Conservation (phyloP, 2,888 invertebrate species). For the Muscina levida region DNA sequence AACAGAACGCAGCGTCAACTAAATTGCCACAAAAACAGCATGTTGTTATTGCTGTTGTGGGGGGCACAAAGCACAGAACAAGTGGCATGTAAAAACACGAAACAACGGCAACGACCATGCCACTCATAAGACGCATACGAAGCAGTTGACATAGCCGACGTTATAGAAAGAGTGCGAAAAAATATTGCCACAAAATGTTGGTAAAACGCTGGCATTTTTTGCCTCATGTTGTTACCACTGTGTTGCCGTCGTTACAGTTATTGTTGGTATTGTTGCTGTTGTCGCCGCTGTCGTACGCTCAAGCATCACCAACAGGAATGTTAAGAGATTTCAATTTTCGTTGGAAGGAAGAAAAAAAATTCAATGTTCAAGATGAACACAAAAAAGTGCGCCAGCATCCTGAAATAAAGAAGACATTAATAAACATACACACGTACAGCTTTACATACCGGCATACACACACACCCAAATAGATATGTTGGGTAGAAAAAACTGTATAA, state of each 20-base stretch:
- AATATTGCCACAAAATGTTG: constrained; percentile 52
- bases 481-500: constrained; percentile 22
- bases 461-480: constrained; percentile 5
- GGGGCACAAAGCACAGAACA: not conserved
- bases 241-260: not conserved
- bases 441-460: constrained; percentile 1
- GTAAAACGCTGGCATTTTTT: constrained; percentile 55
- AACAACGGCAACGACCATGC: constrained; percentile 14
- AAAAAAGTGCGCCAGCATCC: constrained; percentile 54
- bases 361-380: constrained; percentile 33
- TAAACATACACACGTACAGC: not conserved
- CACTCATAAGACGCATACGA: constrained; percentile 40
- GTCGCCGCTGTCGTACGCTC: constrained; percentile 1
- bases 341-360: constrained; percentile 13
- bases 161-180: constrained; percentile 45
- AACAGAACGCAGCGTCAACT: not conserved
- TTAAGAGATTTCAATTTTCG: constrained; percentile 27
- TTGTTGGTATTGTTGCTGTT: not conserved
- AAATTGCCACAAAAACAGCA: constrained; percentile 44
- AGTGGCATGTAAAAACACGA: not conserved
- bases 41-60: constrained; percentile 29
- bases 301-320: constrained; percentile 45
- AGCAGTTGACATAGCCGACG: constrained; percentile 19
- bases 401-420: constrained; percentile 34
- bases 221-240: not conserved